Conservation (phyloP, 2,797 vertebrate genomes). For the Periparus ater region DNA sequence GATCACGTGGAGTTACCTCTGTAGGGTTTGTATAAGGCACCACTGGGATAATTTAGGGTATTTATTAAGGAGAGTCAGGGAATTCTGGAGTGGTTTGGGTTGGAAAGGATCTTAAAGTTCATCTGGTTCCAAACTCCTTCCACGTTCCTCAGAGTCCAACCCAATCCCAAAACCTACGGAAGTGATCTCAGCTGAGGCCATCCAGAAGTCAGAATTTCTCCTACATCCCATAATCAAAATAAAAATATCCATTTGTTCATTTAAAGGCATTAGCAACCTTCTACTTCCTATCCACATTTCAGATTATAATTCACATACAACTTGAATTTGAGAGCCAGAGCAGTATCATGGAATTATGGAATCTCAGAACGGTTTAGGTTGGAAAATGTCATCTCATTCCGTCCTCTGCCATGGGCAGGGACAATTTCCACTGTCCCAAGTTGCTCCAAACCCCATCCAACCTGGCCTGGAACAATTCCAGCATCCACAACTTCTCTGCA, state of each 20-base stretch:
- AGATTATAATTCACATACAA: background rate
- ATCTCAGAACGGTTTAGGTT: background rate
- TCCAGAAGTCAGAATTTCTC: background rate
- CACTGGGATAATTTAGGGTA: accelerated
- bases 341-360: background rate
- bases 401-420: background rate
- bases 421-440: background rate
- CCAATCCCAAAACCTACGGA: background rate
- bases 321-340: background rate
- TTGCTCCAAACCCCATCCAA: background rate
- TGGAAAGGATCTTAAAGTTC: background rate
- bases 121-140: background rate
- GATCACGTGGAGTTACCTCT: accelerated
- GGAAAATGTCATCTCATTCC: background rate
- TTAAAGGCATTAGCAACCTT: background rate
- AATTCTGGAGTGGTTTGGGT: background rate
- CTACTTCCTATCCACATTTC: background rate
- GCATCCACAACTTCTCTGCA: background rate
- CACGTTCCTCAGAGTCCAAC: background rate
- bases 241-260: background rate
- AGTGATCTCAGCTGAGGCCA: background rate
- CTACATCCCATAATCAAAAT: background rate
- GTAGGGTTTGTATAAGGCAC: accelerated
- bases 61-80: background rate
- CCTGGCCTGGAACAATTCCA: background rate